Base-by-base conservation (phyloP, 92 coral and sea anemone species). In the Phymanthus crucifer region DNA sequence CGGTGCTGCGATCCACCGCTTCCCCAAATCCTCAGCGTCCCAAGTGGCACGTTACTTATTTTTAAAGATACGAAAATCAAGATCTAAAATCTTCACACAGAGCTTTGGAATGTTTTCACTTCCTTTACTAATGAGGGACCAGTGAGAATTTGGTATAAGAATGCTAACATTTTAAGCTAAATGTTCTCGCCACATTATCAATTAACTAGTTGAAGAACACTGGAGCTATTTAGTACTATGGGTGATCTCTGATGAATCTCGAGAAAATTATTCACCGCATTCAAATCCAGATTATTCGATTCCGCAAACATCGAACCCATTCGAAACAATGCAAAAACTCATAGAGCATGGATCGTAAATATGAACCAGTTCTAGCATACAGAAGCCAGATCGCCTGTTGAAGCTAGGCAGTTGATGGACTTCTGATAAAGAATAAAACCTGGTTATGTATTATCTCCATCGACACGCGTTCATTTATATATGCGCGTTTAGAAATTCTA, bases 111-210 rank as follows among this genome's bases (percentile, higher is more conserved):
- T 80, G 84, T 57, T 66, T 80, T 50, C 43, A 70, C 46, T 80
- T 80, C 84, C 57, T 80, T n/a, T 80, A 58, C 69, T 80, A 80
- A 80, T 80, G 84, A 72, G 71, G 29, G 68, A 56, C 69, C 70
- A 50, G 77, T 69, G 57, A 66, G 84, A 50, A n/a, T 71, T 70
- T 54, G 40, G 57, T 26, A 24, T 56, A 32, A 18, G 66, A 71
- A 72, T 54, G 84, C 31, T 72, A 77, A 80, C 78, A 71, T 80
- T 58, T 77, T 77, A 72, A 47, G 50, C 77, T 80, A 80, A 80
- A 68, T 65, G 70, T 33, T 56, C 16, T 72, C 69, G 61, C 57
- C 76, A 54, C 71, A 70, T 70, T 46, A 64, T 65, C 78, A 74
- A 74, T 74, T 74, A 46, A 74, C 47, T 74, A 74, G 78, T 74